Percentiles rank a stretch among this genome's conserved stretches.
Evolutionary conservation across 2,888 invertebrate genomes (phyloP).

Genomic region (Torymus aiolomorphi): DNA sequence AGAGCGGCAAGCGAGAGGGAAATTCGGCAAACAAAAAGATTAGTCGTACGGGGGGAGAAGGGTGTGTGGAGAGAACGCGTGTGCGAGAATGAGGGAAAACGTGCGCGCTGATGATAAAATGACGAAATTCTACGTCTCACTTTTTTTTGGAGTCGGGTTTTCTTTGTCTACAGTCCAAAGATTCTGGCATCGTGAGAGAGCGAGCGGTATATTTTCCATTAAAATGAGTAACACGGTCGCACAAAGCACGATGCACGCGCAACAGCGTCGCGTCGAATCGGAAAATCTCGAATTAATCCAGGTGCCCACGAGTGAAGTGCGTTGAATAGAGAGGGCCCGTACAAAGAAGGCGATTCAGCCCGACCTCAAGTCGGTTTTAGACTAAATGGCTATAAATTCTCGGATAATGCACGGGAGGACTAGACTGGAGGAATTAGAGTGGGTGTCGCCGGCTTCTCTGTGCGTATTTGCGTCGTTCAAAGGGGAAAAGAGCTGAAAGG

Average conservation of each 20-base stretch:
- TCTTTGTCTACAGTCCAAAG: constrained; percentile 18
- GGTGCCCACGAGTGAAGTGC: constrained; percentile 24
- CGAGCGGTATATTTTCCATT: constrained; percentile 21
- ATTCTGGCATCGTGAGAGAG: constrained; percentile 31
- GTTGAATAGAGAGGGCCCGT: constrained; percentile 17
- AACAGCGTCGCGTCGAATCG: constrained; percentile 48
- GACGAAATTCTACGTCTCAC: background rate
- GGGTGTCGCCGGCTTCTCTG: constrained; percentile 29
- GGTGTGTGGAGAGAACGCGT: no score
- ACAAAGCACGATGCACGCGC: background rate
- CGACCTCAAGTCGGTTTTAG: constrained; percentile 41
- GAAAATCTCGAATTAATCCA: constrained; percentile 58
- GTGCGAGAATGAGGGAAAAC: background rate
- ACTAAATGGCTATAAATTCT: constrained; percentile 57
- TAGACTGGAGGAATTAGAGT: constrained; percentile 28
- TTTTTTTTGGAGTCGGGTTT: background rate
- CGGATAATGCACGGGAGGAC: constrained; percentile 49
- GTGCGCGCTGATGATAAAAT: constrained; percentile 34
- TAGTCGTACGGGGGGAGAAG: no score
- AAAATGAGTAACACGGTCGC: background rate
- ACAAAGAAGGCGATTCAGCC: constrained; percentile 45
- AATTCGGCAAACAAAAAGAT: constrained; percentile 51
- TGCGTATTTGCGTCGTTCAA: constrained; percentile 14
- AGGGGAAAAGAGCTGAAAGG: constrained; percentile 44
- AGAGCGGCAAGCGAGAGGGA: constrained; percentile 38